Base-by-base conservation (phyloP, 2,888 invertebrate genomes). In the Catotricha subobsoleta region DNA sequence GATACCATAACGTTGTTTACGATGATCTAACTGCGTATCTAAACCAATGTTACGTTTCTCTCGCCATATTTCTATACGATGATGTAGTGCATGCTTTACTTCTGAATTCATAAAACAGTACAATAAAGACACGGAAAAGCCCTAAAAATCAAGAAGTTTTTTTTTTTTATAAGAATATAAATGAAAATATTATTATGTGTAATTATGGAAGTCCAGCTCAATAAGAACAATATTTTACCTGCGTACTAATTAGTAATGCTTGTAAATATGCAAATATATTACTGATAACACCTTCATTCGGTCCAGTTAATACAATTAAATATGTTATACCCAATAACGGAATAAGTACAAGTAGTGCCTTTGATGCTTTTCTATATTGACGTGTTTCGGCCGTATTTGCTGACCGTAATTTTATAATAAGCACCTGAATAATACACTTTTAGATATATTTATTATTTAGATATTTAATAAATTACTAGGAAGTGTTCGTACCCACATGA, bases 91-190 rank as follows among this genome's bases (percentile, higher is more conserved):
- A 58, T 83, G 83, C 38, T 83, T 78, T 6, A 91, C 90, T 62
- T 91, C 91, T 4, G 84, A 82, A 64, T 91, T 91, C 52, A 90
- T 72, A 64, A 91, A 91, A 62, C 91, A 91, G 66, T 88, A 91
- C 65, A 90, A 82, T 44, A 90, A 64, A 3, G 91, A 84, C 45
- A 91, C 88, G 40, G 79, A 80, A 55, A 90, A 80, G 45, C 91
- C 91, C 90, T 91, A 64, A 13, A 10, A 10, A 10, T 27, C 27
- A 27, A 27, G 8, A 27, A 27, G 7, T 30, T 16, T 28, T 4
- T 38, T 12, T 28, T 7, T 23, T 31, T 5, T 6, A 10, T 23
- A 20, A 25, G 10, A 25, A 25, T 8, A 25, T 8, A 25, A 25
- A 25, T 25, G 10, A 7, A 21, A 31, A 21, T 21, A 20, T 20